Evolutionary conservation across 2,797 vertebrate genomes (phyloP), one percentile per base, ranked within the genome.

Genomic region (Melanotaenia nigrans): DNA sequence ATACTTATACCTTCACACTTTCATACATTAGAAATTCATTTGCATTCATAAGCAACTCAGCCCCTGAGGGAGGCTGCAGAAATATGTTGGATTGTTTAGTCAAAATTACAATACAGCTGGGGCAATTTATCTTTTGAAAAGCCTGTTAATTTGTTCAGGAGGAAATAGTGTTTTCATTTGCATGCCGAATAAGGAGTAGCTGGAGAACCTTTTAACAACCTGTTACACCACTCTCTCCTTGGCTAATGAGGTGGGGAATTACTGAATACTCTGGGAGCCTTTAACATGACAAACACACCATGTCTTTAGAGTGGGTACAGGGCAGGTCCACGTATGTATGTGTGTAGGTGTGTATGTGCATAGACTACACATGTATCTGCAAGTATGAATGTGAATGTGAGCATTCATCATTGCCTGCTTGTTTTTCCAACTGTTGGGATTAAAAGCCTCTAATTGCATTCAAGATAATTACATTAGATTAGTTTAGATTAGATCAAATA

Each of bases 101-200:
- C 87, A 90, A 90, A 94, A 91, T 92, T 93, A 92, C 88, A 93
- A 92, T 93, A 80, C 93, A 92, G 90, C 91, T 85, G 92, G 92
- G 92, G 90, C 90, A 90, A 91, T 95, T 94, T 94, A 94, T 95
- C 92, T 92, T 92, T 86, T 93, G 85, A 93, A 94, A 93, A 92
- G 91, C 89, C 85, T 88, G 91, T 92, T 94, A 92, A 95, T 94
- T 93, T 93, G 90, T 91, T 94, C 86, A 88, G 86, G 87, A 90
- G 90, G 80, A 90, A 90, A 91, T 77, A 53, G 80, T 88, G 92
- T 91, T 94, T 92, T 90, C 86, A 94, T 94, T 93, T 94, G 90
- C 93, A 94, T 93, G 89, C 86, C 87, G 87, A 93, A 92, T 92
- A 86, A 92, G 89, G 86, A 92, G 87, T 75, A 92, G 83, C 88